phyloP scores from a whole-genome alignment of 2,888 invertebrate genomes.

The Spisula solida region DNA sequence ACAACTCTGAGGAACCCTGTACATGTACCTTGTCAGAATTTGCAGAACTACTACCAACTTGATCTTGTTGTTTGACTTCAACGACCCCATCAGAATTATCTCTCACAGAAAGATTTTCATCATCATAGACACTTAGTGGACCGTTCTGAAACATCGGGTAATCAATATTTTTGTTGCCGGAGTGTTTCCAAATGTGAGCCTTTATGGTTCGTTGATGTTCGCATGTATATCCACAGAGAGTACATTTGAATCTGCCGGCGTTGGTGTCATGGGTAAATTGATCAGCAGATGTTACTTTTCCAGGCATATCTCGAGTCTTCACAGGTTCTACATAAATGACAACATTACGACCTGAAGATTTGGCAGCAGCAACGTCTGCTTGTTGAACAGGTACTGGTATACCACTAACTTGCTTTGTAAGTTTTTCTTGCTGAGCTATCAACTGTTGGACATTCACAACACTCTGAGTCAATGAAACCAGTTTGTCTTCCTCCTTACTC shows the following conservation, averaged over 20 bases:
- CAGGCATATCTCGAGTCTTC: slow-evolving; percentile 63
- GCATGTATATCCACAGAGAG: slow-evolving; percentile 86
- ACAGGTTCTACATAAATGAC: slow-evolving; percentile 68
- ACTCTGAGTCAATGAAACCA: slow-evolving; percentile 44
- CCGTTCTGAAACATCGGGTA: slow-evolving; percentile 87
- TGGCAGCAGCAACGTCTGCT: not conserved
- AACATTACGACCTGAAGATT: slow-evolving; percentile 44
- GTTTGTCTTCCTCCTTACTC: slow-evolving; percentile 20
- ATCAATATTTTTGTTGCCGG: slow-evolving; percentile 85
- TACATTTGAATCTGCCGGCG: slow-evolving; percentile 83
- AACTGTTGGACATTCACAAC: slow-evolving; percentile 57
- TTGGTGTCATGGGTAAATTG: slow-evolving; percentile 79
- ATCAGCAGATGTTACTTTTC: slow-evolving; percentile 31
- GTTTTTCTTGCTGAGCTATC: slow-evolving; percentile 63
- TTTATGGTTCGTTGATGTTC: slow-evolving; percentile 86
- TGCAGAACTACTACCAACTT: not conserved
- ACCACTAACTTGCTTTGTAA: slow-evolving; percentile 48
- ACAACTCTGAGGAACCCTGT: not conserved
- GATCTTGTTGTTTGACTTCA: slow-evolving; percentile 12
- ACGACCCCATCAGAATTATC: slow-evolving; percentile 35
- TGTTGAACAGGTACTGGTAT: slow-evolving; percentile 43
- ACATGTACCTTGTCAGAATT: slow-evolving; percentile 3
- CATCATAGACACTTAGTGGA: slow-evolving; percentile 85
- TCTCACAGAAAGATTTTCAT: slow-evolving; percentile 49
- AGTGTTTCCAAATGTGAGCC: slow-evolving; percentile 87